Base-by-base conservation (phyloP, 2,113 vertebrate species). In the Podarcis cretensis region DNA sequence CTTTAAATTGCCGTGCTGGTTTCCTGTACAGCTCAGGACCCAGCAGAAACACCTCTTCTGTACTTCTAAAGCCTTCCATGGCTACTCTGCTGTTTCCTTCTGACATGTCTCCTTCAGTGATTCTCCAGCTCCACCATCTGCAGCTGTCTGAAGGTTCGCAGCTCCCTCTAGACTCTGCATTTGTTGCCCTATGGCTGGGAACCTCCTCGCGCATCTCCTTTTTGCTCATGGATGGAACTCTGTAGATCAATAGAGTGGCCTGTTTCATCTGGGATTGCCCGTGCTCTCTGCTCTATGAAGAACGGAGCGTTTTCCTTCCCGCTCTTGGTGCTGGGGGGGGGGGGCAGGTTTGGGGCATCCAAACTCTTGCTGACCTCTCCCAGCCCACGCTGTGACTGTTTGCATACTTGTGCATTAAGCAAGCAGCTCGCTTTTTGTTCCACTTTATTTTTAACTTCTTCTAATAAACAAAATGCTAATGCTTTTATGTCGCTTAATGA, bases 401-500 rank as follows among this genome's bases (percentile, higher is more conserved):
- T 23, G 89, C 83, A 85, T 90, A 82, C 90, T 92, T 86, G 90
- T 77, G 91, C 91, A 88, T 91, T 90, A 92, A 94, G 94, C 76
- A 23, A 54, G 83, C 32, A 95, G 94, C 91, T 89, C 10, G 83
- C 93, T 92, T 94, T 94, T 94, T 96, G 93, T 94, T 93, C 92
- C 14, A 79, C 71, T 95, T 97, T 95, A 96, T 97, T 95, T 96
- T 93, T 93, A 91, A 95, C 94, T 95, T 92, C 43, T 94, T 87
- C 93, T 90, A 84, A 90, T 78, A 96, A 97, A 96, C 96, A 95
- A 94, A 90, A 94, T 95, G 90, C 94, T 89, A 87, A 95, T 93
- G 93, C 92, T 95, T 97, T 97, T 94, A 92, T 96, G 95, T 92
- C 80, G n/a, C 90, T 91, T 96, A 96, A 96, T 83, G 92, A 94